Percentiles rank a stretch among this genome's conserved stretches.
phyloP scores from a whole-genome alignment of 2,113 vertebrate genomes.

The Chaetodon trifascialis region DNA sequence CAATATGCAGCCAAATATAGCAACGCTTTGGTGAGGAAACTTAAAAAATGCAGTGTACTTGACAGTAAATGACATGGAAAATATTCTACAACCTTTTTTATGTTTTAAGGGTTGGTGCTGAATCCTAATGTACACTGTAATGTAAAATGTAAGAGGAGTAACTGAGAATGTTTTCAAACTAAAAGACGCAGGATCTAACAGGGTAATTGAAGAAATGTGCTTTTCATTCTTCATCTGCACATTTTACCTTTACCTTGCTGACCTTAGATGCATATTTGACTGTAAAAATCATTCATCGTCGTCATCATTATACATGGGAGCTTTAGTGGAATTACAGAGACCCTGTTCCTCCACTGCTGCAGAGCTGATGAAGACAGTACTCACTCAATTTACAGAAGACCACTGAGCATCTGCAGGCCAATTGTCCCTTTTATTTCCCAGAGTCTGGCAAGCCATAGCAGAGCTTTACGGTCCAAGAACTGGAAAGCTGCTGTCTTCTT shows the following conservation, averaged over 20 bases:
- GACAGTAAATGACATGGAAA: conserved; percentile 67
- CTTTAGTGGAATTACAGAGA: conserved; percentile 7
- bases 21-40: conserved; percentile 63
- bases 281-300: not conserved
- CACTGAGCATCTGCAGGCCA: conserved; percentile 55
- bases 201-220: not conserved
- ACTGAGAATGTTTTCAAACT: conserved; percentile 7
- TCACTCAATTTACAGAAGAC: conserved; percentile 46
- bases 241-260: not conserved
- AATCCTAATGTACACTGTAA: conserved; percentile 36
- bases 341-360: conserved; percentile 21
- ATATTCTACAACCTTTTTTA: conserved; percentile 36
- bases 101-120: conserved; percentile 10
- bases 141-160: not conserved
- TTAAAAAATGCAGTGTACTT: conserved; percentile 52
- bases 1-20: conserved; percentile 70
- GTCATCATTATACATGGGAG: not conserved
- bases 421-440: conserved; percentile 60
- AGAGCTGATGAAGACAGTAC: conserved; percentile 39
- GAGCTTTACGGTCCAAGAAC: conserved; percentile 54
- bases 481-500: conserved; percentile 53
- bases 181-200: not conserved
- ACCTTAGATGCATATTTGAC: not conserved
- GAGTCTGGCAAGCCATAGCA: conserved; percentile 52
- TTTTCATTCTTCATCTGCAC: conserved; percentile 5